These are phyloP conservation scores for Hirudinaria manillensis DNA, from an alignment of 2,888 invertebrate genomes.

Conservation along the genomic window DNA sequence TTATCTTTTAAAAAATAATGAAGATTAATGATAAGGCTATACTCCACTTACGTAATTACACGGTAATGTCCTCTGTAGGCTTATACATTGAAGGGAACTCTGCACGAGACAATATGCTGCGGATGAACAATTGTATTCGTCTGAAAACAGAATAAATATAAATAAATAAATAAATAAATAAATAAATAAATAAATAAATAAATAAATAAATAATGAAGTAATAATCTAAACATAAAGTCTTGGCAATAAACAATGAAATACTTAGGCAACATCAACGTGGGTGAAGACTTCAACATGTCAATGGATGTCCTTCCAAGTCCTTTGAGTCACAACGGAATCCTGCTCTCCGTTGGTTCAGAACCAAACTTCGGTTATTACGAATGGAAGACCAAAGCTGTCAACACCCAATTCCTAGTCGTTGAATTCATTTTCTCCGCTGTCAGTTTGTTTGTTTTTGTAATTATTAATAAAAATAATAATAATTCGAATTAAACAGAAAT, in stretches of 20 bases:
- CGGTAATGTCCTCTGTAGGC: no score
- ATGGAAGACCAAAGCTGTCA: slow-evolving; percentile 37
- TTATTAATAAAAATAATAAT: neutral
- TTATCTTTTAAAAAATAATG: neutral
- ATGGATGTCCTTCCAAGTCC: slow-evolving; percentile 37
- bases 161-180: no score
- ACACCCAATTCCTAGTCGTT: slow-evolving; percentile 37
- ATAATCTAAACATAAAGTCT: no score
- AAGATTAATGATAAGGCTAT: no score
- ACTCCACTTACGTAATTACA: no score
- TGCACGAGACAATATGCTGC: no score
- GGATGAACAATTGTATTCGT: no score
- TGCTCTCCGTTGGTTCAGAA: slow-evolving; percentile 37
- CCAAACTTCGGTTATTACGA: slow-evolving; percentile 38
- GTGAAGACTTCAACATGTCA: slow-evolving; percentile 27
- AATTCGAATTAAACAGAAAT: neutral
- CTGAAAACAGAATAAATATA: no score
- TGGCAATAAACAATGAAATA: no score
- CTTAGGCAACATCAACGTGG: slow-evolving; percentile 31
- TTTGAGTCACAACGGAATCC: slow-evolving; percentile 36
- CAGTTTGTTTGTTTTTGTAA: slow-evolving; percentile 12
- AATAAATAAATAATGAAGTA: no score
- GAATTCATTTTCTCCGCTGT: slow-evolving; percentile 39
- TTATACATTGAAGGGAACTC: no score
- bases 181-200: no score